phyloP scores from a whole-genome alignment of 2,888 invertebrate genomes.

The Lasioglossum leucozonium region DNA sequence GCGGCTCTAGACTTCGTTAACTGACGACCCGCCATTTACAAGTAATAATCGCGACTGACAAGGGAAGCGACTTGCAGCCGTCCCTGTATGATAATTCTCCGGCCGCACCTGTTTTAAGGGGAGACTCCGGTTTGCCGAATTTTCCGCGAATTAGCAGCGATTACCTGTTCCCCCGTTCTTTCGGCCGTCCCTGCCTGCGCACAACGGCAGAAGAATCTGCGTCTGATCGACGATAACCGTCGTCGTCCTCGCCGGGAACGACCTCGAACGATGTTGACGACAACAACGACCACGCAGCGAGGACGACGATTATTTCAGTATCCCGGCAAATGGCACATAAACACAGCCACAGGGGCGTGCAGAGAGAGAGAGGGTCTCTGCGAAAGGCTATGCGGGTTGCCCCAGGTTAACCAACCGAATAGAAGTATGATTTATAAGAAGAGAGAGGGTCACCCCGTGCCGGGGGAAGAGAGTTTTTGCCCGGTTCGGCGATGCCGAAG shows the following conservation, averaged over 20 bases:
- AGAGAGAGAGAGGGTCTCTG: slow-evolving; percentile 38
- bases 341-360: slow-evolving; percentile 64
- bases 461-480: slow-evolving; percentile 61
- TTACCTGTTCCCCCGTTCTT: slow-evolving; percentile 1
- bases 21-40: slow-evolving; percentile 32
- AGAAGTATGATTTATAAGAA: slow-evolving; percentile 77
- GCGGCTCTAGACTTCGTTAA: slow-evolving; percentile 39
- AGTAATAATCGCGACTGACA: not conserved
- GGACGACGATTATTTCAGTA: slow-evolving; percentile 74
- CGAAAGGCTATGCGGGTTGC: slow-evolving; percentile 53
- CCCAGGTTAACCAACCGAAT: slow-evolving; percentile 74
- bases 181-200: not conserved
- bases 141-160: slow-evolving; percentile 38
- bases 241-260: slow-evolving; percentile 40
- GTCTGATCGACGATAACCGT: slow-evolving; percentile 49
- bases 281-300: slow-evolving; percentile 48
- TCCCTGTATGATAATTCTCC: too few species aligned
- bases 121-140: slow-evolving; percentile 22
- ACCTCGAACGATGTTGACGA: slow-evolving; percentile 48
- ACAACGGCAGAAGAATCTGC: slow-evolving; percentile 21
- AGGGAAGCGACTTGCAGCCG: not conserved
- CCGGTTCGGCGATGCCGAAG: slow-evolving; percentile 27
- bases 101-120: not conserved
- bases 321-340: slow-evolving; percentile 74
- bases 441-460: slow-evolving; percentile 46